Conservation (phyloP, 2,888 invertebrate genomes). For the Leptopterna dolabrata region DNA sequence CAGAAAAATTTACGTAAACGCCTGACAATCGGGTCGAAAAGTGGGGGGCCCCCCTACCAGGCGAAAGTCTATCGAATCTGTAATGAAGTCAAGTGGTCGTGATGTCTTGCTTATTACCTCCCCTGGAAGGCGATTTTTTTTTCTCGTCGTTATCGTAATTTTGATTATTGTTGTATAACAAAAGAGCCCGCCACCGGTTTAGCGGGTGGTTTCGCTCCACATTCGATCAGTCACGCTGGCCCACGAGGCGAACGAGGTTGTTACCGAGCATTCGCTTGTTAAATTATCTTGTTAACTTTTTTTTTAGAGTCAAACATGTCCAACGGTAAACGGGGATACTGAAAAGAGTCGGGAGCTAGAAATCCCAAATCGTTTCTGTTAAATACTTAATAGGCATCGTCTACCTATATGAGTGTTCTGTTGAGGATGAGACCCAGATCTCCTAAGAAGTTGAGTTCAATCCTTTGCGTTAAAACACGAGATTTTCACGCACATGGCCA, state of each 20-base stretch:
- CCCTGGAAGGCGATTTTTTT: not conserved
- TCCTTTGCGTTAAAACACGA: too few species aligned
- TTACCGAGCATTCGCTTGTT: not conserved
- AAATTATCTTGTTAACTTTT: not conserved
- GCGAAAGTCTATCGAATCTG: conserved; percentile 19
- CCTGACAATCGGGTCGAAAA: not conserved
- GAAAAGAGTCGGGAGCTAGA: too few species aligned
- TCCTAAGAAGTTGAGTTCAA: too few species aligned
- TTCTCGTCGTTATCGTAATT: not conserved
- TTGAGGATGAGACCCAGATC: too few species aligned
- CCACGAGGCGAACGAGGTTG: not conserved
- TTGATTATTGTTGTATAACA: conserved; percentile 28
- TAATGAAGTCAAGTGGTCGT: conserved; percentile 14
- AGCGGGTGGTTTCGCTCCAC: not conserved
- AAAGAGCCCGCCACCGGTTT: not conserved
- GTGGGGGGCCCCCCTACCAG: not conserved
- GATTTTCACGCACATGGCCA: too few species aligned
- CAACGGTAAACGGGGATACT: too few species aligned
- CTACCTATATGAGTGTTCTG: too few species aligned
- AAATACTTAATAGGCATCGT: too few species aligned
- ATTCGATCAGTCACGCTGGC: not conserved
- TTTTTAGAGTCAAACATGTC: not conserved
- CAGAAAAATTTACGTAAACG: conserved; percentile 1
- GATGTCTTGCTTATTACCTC: conserved; percentile 11
- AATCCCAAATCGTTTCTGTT: too few species aligned